These are phyloP conservation scores for Sphenodon punctatus DNA, from an alignment of 2,797 vertebrate species.

Conservation along the genomic window DNA sequence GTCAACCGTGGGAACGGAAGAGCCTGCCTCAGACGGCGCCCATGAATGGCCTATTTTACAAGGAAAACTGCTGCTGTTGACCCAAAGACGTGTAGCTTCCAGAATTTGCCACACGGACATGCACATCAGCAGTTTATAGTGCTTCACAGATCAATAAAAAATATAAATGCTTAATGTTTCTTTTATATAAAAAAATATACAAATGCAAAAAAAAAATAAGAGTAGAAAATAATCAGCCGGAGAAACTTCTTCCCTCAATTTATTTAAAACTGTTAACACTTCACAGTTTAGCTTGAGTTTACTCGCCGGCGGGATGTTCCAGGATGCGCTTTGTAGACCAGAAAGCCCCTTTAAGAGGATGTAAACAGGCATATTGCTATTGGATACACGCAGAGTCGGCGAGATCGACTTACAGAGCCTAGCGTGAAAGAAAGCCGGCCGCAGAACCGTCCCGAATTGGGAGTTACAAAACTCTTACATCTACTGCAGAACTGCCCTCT, in stretches of 20 bases:
- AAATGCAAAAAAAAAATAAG: slow-evolving; percentile 70
- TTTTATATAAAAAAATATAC: slow-evolving; percentile 75
- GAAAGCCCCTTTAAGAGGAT: neutral
- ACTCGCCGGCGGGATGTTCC: neutral
- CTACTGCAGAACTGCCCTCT: neutral
- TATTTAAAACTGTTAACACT: slow-evolving; percentile 29
- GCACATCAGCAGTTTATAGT: slow-evolving; percentile 63
- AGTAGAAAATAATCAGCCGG: slow-evolving; percentile 66
- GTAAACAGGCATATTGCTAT: neutral
- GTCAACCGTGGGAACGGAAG: too few relatives aligned
- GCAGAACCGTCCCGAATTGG: neutral
- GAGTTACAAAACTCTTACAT: neutral
- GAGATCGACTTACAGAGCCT: neutral
- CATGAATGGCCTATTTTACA: too few relatives aligned
- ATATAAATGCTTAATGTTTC: slow-evolving; percentile 73
- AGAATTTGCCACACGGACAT: slow-evolving; percentile 50
- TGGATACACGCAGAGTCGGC: neutral
- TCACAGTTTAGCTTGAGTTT: slow-evolving; percentile 22
- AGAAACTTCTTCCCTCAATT: slow-evolving; percentile 41
- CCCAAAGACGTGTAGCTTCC: slow-evolving; percentile 53
- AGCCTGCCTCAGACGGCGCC: too few relatives aligned
- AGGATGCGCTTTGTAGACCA: neutral
- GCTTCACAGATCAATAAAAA: slow-evolving; percentile 73
- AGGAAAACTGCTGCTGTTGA: slow-evolving; percentile 48
- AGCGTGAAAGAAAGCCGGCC: neutral